Conservation (phyloP, 2,888 invertebrate species). For the Ceriagrion tenellum region DNA sequence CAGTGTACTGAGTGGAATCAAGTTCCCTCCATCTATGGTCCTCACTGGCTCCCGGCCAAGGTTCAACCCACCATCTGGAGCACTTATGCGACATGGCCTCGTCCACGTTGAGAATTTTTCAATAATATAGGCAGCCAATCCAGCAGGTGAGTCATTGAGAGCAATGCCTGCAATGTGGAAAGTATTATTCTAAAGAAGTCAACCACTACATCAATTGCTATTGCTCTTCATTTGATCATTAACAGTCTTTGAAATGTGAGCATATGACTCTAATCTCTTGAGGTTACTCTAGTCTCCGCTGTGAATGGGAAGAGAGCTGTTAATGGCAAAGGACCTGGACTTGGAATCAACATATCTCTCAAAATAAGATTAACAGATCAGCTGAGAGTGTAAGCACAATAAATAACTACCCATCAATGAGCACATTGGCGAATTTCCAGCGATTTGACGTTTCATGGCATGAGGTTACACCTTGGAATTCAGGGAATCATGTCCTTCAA, state of each 20-base stretch:
- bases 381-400: too few relatives aligned
- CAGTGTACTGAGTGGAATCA: conserved; percentile 79
- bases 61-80: conserved; percentile 77
- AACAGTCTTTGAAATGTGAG: background rate
- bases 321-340: too few relatives aligned
- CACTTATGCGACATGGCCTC: conserved; percentile 72
- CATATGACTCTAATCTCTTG: background rate
- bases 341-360: too few relatives aligned
- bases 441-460: too few relatives aligned
- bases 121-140: conserved; percentile 92
- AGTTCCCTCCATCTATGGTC: conserved; percentile 71
- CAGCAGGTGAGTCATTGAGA: conserved; percentile 88
- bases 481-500: too few relatives aligned
- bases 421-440: too few relatives aligned
- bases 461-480: too few relatives aligned
- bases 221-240: background rate
- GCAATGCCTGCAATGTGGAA: conserved; percentile 81
- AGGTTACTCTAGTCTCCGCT: background rate
- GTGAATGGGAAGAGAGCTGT: too few relatives aligned
- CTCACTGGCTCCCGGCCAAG: background rate
- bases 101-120: conserved; percentile 92
- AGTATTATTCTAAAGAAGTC: background rate
- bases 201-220: background rate
- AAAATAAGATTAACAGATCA: too few relatives aligned
- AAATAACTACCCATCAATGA: too few relatives aligned